phyloP scores from a whole-genome alignment of 1,140 invertebrate species.

The Drosophila rufa region DNA sequence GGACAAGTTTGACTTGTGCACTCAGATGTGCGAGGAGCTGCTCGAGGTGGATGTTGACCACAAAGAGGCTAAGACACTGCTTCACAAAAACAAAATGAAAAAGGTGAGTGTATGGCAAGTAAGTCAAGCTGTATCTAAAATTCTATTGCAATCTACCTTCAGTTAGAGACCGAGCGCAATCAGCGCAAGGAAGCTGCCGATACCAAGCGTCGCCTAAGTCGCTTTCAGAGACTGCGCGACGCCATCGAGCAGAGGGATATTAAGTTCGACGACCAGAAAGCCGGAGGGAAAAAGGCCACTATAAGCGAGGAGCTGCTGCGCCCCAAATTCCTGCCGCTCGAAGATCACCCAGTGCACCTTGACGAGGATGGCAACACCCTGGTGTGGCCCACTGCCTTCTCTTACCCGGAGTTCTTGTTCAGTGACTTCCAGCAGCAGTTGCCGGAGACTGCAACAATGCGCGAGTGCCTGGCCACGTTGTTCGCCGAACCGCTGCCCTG shows the following conservation, averaged over 20 bases:
- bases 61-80: constrained; percentile 87
- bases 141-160: neutral
- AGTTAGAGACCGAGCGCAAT: constrained; percentile 88
- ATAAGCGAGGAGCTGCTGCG: constrained; percentile 85
- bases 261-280: constrained; percentile 86
- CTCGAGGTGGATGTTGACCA: constrained; percentile 87
- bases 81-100: constrained; percentile 87
- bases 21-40: constrained; percentile 90
- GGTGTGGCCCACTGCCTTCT: constrained; percentile 93
- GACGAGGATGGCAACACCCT: constrained; percentile 86
- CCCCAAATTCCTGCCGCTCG: constrained; percentile 83
- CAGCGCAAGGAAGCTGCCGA: constrained; percentile 87
- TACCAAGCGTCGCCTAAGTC: constrained; percentile 86
- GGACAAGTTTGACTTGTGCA: constrained; percentile 90
- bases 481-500: constrained; percentile 91
- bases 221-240: constrained; percentile 84
- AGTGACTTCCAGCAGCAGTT: constrained; percentile 92
- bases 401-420: constrained; percentile 92
- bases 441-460: constrained; percentile 90
- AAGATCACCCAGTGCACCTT: constrained; percentile 74
- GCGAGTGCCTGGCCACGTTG: constrained; percentile 90
- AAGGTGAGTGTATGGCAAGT: constrained; percentile 69
- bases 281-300: constrained; percentile 63
- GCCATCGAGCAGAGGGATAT: constrained; percentile 86
- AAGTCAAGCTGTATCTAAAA: neutral